Evolutionary conservation across 2,888 invertebrate species (phyloP).

Genomic region (Phalera bucephala): DNA sequence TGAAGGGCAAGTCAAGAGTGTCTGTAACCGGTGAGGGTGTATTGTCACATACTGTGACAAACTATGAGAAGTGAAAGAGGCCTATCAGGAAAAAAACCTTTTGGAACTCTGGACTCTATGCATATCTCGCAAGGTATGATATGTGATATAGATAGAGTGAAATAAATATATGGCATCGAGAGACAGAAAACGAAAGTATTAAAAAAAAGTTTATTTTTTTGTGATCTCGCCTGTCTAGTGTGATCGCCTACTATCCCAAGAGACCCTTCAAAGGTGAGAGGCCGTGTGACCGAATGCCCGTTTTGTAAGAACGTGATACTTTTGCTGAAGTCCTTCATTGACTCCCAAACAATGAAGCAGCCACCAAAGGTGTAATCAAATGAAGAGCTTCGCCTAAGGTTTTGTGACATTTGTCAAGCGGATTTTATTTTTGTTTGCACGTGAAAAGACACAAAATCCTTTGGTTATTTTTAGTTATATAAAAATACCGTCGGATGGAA

Average conservation of each 20-base stretch:
- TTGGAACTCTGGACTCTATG: no score
- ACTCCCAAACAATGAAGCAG: conserved; percentile 29
- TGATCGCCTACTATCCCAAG: conserved; percentile 34
- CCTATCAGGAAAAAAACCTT: no score
- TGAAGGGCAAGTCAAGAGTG: no score
- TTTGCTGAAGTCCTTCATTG: conserved; percentile 51
- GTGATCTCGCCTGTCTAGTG: conserved; percentile 1
- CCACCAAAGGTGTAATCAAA: conserved; percentile 29
- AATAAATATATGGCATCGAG: no score
- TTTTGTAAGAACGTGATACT: conserved; percentile 57
- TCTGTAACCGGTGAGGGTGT: no score
- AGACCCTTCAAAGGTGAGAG: conserved; percentile 44
- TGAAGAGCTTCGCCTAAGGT: conserved; percentile 20
- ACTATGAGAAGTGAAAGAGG: no score
- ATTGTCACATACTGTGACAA: no score
- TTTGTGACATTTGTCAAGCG: conserved; percentile 8
- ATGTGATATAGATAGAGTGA: no score
- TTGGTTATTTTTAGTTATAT: not conserved
- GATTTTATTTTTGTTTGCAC: conserved; percentile 10
- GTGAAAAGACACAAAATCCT: conserved; percentile 1
- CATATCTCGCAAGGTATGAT: no score
- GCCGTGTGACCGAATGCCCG: conserved; percentile 56
- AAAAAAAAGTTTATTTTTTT: no score
- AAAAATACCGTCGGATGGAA: conserved; percentile 1
- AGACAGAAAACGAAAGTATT: no score